These are phyloP conservation scores for Rallus crepitans DNA, from an alignment of 2,797 vertebrate species.

Conservation along the genomic window DNA sequence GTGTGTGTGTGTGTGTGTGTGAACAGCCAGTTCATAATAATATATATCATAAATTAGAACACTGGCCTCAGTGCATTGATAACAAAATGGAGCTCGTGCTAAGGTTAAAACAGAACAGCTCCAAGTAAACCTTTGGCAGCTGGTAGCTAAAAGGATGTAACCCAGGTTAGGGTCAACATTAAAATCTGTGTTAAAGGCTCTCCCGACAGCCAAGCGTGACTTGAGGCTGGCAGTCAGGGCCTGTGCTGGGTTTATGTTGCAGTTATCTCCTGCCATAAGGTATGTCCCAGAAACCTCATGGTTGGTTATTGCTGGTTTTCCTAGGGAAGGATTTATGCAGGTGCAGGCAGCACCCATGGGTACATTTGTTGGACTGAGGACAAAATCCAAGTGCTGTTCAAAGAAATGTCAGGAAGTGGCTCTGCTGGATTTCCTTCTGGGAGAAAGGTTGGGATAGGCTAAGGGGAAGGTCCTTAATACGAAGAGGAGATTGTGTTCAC, in stretches of 20 bases:
- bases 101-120: background rate
- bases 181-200: background rate
- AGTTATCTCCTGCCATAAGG: accelerated
- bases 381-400: background rate
- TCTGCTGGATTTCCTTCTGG: background rate
- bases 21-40: background rate
- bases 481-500: background rate
- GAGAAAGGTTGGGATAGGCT: background rate
- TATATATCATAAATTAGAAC: background rate
- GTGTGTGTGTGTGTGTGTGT: too few relatives aligned
- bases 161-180: background rate
- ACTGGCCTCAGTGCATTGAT: background rate
- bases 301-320: background rate
- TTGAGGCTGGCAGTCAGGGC: background rate
- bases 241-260: background rate
- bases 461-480: background rate
- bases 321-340: background rate
- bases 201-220: background rate
- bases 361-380: background rate
- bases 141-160: background rate
- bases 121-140: background rate
- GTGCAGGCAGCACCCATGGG: background rate
- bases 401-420: background rate
- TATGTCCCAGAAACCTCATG: background rate
- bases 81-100: background rate